Evolutionary conservation across 2,888 invertebrate genomes (phyloP), one percentile per base, ranked within the genome.

Genomic region (Gastrophysa polygoni): DNA sequence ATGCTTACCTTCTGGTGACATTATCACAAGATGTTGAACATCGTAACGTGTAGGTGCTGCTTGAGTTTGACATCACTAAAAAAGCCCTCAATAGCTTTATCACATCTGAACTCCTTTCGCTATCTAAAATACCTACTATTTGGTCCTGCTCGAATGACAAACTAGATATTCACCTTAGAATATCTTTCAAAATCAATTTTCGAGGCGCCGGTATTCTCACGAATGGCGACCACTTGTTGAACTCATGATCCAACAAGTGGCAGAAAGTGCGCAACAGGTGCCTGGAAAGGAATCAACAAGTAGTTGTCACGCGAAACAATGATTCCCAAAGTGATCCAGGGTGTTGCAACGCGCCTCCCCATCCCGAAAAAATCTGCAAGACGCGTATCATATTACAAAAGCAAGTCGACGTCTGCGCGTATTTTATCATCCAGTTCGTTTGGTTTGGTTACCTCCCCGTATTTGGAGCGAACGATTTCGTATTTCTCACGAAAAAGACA

Each of bases 391-490:
- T 11, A 56, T 63, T 59, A 51, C 63, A 24, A 55, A 57, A 61
- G 52, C 57, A 54, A 47, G 47, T 34, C 52, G 18, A 24, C 57
- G 46, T 20, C 52, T 38, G 43, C 61, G 38, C 38, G 38, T 38
- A n/a, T 38, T 14, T 11, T 32, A 24, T 24, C 24, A 46, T 46
- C 51, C 44, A 34, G 32, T 43, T 58, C 43, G 29, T 32, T 50
- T 51, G 49, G 46, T 59, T 28, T 55, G 49, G 55, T 48, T 47
- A 38, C 54, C 66, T 62, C 43, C 38, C 68, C 68, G 61, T 68
- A 61, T 66, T 61, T 64, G 68, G 66, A 48, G 60, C 68, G 68
- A 67, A 63, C 60, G 63, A 58, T 63, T 68, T 48, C 62, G 55
- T 55, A 60, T 67, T 69, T 69, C 54, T 54, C 65, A 65, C 65